A percentile compares a stretch with the other conserved stretches of the same genome.
phyloP scores from a whole-genome alignment of 2,113 vertebrate species.

The Hemiprocne comata region DNA sequence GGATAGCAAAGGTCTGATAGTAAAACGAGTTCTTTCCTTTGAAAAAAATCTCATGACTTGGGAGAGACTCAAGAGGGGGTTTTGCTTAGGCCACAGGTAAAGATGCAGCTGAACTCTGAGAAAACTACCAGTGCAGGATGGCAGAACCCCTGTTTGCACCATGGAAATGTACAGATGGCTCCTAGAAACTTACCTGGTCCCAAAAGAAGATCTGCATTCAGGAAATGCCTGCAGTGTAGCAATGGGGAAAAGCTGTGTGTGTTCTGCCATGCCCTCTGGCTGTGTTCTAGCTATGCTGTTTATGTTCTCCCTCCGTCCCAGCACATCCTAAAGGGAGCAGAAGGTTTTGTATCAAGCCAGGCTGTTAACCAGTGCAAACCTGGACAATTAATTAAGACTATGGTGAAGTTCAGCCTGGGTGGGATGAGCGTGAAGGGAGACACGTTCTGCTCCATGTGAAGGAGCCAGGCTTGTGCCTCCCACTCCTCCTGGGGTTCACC shows the following conservation, averaged over 20 bases:
- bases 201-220: neutral
- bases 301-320: slow-evolving; percentile 26
- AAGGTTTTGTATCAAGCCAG: neutral
- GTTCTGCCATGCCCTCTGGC: neutral
- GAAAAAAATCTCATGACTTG: neutral
- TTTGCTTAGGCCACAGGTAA: neutral
- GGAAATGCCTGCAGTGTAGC: slow-evolving; percentile 19
- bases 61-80: neutral
- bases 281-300: slow-evolving; percentile 8
- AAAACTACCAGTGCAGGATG: neutral
- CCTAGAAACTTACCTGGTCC: neutral
- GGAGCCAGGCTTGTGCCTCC: neutral
- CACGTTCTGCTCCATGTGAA: neutral
- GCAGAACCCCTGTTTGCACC: neutral
- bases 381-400: neutral
- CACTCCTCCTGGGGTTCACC: neutral
- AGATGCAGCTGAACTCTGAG: neutral
- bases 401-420: neutral
- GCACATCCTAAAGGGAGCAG: slow-evolving; percentile 41
- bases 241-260: neutral
- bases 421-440: neutral
- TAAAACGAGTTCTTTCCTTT: neutral
- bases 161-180: neutral
- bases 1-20: neutral
- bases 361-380: neutral